A percentile compares a stretch with the other conserved stretches of the same genome.
These are phyloP conservation scores for Acronicta leporina DNA, from an alignment of 2,888 invertebrate genomes.

Conservation along the genomic window DNA sequence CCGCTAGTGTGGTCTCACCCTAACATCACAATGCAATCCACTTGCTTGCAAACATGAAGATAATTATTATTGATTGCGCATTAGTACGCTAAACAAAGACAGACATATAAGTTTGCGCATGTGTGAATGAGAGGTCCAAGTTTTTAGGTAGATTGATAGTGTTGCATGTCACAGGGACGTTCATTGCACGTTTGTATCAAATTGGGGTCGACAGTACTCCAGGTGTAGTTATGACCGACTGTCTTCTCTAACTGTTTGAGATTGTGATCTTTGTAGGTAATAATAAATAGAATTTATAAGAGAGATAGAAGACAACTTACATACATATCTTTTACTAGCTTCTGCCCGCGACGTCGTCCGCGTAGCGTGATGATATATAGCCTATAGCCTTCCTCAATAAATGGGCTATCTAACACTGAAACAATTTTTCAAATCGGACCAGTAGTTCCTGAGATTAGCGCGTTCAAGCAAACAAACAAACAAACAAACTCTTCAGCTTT, in stretches of 20 bases:
- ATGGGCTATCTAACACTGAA: too few species aligned
- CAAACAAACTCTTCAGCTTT: too few species aligned
- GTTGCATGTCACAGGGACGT: constrained; percentile 72
- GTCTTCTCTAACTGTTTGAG: neutral
- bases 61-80: constrained; percentile 88
- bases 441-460: too few species aligned
- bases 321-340: too few species aligned
- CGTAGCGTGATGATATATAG: too few species aligned
- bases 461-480: too few species aligned
- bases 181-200: constrained; percentile 69
- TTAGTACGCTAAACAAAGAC: constrained; percentile 70
- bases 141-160: constrained; percentile 64
- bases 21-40: constrained; percentile 78
- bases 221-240: constrained; percentile 1
- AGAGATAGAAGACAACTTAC: too few species aligned
- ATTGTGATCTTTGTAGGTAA: neutral
- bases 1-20: constrained; percentile 34
- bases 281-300: too few species aligned
- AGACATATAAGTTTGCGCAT: constrained; percentile 9
- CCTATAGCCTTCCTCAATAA: too few species aligned
- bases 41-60: constrained; percentile 83
- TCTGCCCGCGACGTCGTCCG: too few species aligned
- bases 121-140: constrained; percentile 52
- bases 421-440: too few species aligned
- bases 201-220: constrained; percentile 20